phyloP scores from a whole-genome alignment of 2,113 vertebrate genomes.

The Pelusios castaneus region DNA sequence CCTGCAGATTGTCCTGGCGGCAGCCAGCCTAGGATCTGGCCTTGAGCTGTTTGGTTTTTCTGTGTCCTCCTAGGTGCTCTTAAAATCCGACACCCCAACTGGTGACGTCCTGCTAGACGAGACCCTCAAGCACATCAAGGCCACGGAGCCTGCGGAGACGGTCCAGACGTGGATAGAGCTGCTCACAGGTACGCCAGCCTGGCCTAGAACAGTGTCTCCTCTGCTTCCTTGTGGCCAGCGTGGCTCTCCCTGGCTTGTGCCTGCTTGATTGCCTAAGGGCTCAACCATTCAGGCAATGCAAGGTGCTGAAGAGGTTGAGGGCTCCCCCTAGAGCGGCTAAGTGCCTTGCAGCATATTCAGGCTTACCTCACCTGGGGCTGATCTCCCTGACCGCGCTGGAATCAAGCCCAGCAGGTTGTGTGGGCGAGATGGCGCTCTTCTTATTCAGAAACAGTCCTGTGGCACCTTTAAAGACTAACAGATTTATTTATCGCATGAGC shows the following conservation, averaged over 20 bases:
- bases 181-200: constrained; percentile 80
- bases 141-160: constrained; percentile 77
- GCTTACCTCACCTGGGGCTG: not conserved
- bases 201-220: not conserved
- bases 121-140: constrained; percentile 86
- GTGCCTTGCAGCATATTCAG: not conserved
- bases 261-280: not conserved
- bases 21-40: not conserved
- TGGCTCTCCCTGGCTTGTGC: fast-evolving
- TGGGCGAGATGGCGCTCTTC: fast-evolving
- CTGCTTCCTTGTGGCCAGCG: fast-evolving
- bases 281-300: not conserved
- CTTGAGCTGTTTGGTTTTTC: fast-evolving
- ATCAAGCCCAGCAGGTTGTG: not conserved
- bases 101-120: constrained; percentile 87
- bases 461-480: too few relatives aligned
- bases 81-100: constrained; percentile 80
- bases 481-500: too few relatives aligned
- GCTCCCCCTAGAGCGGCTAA: too few relatives aligned
- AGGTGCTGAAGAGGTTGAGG: not conserved
- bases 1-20: fast-evolving
- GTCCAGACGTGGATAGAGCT: constrained; percentile 88
- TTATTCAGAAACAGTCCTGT: too few relatives aligned
- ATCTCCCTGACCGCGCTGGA: not conserved
- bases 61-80: constrained; percentile 75